Evolutionary conservation across 2,797 vertebrate species (phyloP).

Genomic region (Intellagama lesueurii): DNA sequence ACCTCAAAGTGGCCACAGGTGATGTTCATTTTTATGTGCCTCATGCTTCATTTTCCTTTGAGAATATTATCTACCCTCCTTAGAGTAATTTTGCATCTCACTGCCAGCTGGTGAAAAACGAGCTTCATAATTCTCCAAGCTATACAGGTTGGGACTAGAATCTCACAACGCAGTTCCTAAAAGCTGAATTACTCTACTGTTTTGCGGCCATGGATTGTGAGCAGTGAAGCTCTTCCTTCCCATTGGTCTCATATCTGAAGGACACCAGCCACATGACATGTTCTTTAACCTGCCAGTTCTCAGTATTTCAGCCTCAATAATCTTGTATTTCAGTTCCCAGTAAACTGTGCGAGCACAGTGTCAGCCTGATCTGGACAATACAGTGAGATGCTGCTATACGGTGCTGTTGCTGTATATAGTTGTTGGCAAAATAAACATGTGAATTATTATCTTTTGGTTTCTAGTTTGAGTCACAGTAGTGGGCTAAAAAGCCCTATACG

Average conservation of each 20-base stretch:
- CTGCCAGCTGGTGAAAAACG: slow-evolving; percentile 35
- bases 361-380: no score
- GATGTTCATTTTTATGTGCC: slow-evolving; percentile 9
- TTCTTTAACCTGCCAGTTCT: no score
- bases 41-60: slow-evolving; percentile 35
- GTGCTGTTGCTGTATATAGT: neutral
- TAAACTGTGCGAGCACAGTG: no score
- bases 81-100: slow-evolving; percentile 30
- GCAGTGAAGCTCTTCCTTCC: neutral
- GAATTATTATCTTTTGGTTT: neutral
- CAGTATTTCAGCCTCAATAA: no score
- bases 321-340: no score
- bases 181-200: neutral
- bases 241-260: neutral
- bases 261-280: neutral
- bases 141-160: slow-evolving; percentile 12
- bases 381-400: no score
- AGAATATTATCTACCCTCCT: slow-evolving; percentile 12
- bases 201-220: neutral
- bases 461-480: neutral
- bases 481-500: neutral
- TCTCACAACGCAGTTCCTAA: slow-evolving; percentile 22
- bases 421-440: neutral
- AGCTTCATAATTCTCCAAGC: slow-evolving; percentile 9
- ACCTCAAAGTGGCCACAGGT: neutral